Percentiles rank a stretch among this genome's conserved stretches.
phyloP scores from a whole-genome alignment of 1,140 invertebrate species.

The Drosophila quadrilineata region DNA sequence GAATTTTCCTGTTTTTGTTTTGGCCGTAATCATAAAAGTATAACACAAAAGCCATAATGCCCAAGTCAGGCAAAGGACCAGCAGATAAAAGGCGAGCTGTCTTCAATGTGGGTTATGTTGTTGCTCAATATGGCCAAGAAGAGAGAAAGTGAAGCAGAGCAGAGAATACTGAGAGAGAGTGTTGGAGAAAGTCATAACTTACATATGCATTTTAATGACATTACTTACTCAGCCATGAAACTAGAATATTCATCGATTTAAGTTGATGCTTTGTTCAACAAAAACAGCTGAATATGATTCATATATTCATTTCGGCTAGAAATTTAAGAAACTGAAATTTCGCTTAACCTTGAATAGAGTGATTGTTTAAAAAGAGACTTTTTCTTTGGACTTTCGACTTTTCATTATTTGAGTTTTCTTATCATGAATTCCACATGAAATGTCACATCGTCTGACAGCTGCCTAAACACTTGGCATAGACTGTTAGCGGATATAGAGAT shows the following conservation, averaged over 20 bases:
- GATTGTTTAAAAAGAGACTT: no score
- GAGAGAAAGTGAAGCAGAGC: neutral
- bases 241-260: neutral
- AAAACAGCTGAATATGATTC: neutral
- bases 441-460: slow-evolving; percentile 27
- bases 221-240: neutral
- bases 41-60: slow-evolving; percentile 72
- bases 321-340: no score
- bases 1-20: slow-evolving; percentile 36
- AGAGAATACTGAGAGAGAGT: neutral
- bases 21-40: slow-evolving; percentile 71
- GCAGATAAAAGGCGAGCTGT: slow-evolving; percentile 22
- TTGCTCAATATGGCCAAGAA: neutral
- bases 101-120: slow-evolving; percentile 23
- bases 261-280: neutral
- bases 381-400: slow-evolving; percentile 14
- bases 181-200: neutral
- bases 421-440: slow-evolving; percentile 8
- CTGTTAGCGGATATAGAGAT: neutral
- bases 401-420: slow-evolving; percentile 14
- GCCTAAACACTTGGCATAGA: slow-evolving; percentile 37
- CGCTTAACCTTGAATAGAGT: no score
- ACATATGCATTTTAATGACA: neutral
- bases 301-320: no score
- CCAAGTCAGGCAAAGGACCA: slow-evolving; percentile 19